Conservation (phyloP, 2,888 invertebrate genomes). For the Pammene aurita region DNA sequence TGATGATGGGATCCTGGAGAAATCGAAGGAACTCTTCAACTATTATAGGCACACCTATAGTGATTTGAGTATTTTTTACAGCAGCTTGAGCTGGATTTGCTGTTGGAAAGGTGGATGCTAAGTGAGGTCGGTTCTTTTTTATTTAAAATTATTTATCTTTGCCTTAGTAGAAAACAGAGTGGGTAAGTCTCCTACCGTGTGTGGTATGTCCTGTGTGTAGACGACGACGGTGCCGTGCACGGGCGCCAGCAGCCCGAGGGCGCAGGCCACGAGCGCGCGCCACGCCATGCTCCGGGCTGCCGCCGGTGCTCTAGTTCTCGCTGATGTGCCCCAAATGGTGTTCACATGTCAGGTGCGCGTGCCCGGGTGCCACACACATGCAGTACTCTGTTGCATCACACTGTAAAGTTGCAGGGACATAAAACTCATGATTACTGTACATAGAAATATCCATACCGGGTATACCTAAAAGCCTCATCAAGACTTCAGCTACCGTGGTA, state of each 20-base stretch:
- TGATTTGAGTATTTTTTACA: too few species aligned
- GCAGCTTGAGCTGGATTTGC: too few species aligned
- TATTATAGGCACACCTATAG: too few species aligned
- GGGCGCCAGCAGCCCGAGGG: slow-evolving; percentile 54
- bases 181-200: slow-evolving; percentile 65
- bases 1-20: too few species aligned
- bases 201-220: slow-evolving; percentile 60
- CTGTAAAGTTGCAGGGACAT: slow-evolving; percentile 20
- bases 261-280: slow-evolving; percentile 52
- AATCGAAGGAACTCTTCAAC: too few species aligned
- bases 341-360: slow-evolving; percentile 45
- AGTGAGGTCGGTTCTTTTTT: too few species aligned
- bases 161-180: too few species aligned
- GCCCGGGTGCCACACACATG: too few species aligned
- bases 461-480: too few species aligned
- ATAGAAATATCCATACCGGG: neutral
- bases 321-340: neutral
- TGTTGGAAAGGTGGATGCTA: too few species aligned
- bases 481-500: too few species aligned
- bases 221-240: slow-evolving; percentile 62
- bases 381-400: slow-evolving; percentile 41
- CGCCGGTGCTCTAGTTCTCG: neutral
- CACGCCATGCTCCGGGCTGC: slow-evolving; percentile 56
- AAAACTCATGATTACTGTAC: neutral
- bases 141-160: too few species aligned